A percentile compares a stretch with the other conserved stretches of the same genome.
Evolutionary conservation across 2,797 vertebrate genomes (phyloP).

Genomic region (Trichosurus vulpecula): DNA sequence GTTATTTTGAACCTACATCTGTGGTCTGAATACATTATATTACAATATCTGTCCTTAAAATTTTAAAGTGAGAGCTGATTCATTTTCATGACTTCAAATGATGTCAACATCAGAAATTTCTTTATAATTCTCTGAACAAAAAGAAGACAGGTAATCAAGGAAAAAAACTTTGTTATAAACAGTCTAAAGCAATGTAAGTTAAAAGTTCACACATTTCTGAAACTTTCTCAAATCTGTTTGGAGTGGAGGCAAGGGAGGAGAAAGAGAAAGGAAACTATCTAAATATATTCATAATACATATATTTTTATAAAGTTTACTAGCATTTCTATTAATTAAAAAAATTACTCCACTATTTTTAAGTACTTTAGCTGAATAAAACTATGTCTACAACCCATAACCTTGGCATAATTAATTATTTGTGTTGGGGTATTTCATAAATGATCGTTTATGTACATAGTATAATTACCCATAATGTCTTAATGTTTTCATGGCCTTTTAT

Average conservation of each 20-base stretch:
- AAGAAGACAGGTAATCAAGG: slow-evolving; percentile 65
- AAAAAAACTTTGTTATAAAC: slow-evolving; percentile 55
- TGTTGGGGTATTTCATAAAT: background rate
- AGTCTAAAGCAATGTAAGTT: slow-evolving; percentile 19
- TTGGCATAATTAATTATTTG: slow-evolving; percentile 14
- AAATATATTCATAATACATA: slow-evolving; percentile 38
- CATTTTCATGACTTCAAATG: slow-evolving; percentile 67
- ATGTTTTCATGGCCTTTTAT: background rate
- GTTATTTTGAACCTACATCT: slow-evolving; percentile 32
- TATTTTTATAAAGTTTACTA: slow-evolving; percentile 57
- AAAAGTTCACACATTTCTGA: slow-evolving; percentile 54
- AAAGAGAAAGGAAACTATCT: slow-evolving; percentile 24
- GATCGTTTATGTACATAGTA: background rate
- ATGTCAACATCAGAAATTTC: slow-evolving; percentile 67
- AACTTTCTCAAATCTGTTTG: slow-evolving; percentile 22
- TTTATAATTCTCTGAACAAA: slow-evolving; percentile 69
- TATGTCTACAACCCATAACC: background rate
- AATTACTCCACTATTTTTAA: background rate
- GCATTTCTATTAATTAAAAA: slow-evolving; percentile 19
- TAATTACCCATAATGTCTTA: background rate
- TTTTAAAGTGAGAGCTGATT: slow-evolving; percentile 42
- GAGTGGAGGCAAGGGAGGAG: background rate
- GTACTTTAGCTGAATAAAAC: background rate
- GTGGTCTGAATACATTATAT: slow-evolving; percentile 23
- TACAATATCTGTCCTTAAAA: slow-evolving; percentile 44